Conservation (phyloP, 2,113 vertebrate genomes). For the Fulica atra region DNA sequence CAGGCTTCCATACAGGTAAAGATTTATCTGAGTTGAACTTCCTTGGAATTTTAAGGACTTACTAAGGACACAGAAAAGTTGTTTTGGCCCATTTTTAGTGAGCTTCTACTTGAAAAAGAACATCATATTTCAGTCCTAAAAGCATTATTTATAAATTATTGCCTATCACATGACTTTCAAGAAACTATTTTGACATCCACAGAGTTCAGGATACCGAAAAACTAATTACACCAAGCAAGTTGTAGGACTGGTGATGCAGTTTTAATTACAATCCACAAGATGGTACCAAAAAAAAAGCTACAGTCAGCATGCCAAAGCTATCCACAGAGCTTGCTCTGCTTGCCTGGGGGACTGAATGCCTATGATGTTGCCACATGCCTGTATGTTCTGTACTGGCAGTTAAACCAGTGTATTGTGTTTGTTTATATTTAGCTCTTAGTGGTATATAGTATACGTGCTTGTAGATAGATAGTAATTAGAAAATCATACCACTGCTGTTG, state of each 20-base stretch:
- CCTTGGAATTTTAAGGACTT: constrained; percentile 3
- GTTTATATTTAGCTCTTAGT: background rate
- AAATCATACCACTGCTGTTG: background rate
- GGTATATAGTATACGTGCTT: background rate
- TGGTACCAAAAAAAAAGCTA: background rate
- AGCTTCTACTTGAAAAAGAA: background rate
- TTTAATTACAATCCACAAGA: background rate
- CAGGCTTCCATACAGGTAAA: background rate
- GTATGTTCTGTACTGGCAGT: background rate
- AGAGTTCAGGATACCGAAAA: background rate
- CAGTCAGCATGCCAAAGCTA: background rate
- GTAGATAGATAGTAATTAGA: background rate
- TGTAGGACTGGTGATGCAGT: background rate
- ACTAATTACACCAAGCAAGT: background rate
- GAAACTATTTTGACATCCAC: background rate
- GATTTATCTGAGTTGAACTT: background rate
- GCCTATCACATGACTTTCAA: background rate
- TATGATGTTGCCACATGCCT: background rate
- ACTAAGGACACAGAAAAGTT: background rate
- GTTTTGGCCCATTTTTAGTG: background rate
- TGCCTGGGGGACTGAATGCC: background rate
- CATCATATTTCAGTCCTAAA: background rate
- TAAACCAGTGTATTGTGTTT: background rate
- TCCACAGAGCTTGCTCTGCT: background rate
- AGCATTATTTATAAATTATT: background rate